These are phyloP conservation scores for Vidua chalybeata DNA, from an alignment of 2,113 vertebrate genomes.

Conservation along the genomic window DNA sequence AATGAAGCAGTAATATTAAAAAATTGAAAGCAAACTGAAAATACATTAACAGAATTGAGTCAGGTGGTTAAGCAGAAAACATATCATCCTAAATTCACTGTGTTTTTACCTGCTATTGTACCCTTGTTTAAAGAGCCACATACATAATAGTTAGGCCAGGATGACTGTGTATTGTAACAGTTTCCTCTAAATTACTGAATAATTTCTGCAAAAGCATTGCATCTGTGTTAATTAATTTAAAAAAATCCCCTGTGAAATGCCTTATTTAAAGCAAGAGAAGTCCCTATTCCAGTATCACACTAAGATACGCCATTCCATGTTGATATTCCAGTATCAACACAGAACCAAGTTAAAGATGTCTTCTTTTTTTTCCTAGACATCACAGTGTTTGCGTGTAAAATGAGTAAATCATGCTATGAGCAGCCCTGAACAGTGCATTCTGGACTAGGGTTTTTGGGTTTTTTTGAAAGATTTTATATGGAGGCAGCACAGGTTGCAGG, in stretches of 20 bases:
- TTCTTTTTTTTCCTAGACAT: background rate
- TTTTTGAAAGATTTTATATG: background rate
- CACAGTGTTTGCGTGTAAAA: background rate
- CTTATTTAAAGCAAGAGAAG: conserved; percentile 21
- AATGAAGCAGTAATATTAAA: background rate
- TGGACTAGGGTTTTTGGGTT: accelerated
- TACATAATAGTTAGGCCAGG: background rate
- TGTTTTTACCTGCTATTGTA: background rate
- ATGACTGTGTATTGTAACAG: conserved; percentile 28
- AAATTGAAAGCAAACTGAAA: background rate
- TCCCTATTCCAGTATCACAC: background rate
- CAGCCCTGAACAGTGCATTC: background rate
- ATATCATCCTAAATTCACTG: background rate
- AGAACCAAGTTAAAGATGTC: background rate
- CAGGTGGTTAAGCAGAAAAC: background rate
- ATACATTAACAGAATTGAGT: background rate
- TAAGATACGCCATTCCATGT: no score
- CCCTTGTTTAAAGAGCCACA: background rate
- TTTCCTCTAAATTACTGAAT: conserved; percentile 55
- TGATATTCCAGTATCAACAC: no score
- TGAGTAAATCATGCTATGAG: background rate
- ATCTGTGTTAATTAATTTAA: conserved; percentile 64
- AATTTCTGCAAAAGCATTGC: conserved; percentile 50
- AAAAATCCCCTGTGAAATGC: background rate
- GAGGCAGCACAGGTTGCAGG: background rate